Conservation (phyloP, 64 coral and sea anemone genomes). For the Montipora cactus region DNA sequence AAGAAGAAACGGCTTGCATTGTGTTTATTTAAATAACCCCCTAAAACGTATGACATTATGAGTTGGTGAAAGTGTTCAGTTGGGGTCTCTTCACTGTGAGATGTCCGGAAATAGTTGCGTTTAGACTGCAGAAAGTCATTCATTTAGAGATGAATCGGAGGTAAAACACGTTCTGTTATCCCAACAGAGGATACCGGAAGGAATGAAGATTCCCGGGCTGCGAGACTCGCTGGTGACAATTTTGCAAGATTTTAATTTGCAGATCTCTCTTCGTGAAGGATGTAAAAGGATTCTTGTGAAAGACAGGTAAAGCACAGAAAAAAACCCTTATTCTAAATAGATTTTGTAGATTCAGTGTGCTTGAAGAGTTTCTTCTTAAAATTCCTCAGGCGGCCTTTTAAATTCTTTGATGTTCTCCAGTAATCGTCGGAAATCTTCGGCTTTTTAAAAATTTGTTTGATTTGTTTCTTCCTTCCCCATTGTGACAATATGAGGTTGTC, state of each 20-base stretch:
- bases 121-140: neutral
- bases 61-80: too few species aligned
- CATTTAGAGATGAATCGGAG: neutral
- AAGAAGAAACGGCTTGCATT: too few species aligned
- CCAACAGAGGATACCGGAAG: conserved; percentile 84
- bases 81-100: too few species aligned
- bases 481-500: neutral
- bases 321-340: neutral
- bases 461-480: neutral
- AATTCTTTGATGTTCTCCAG: neutral
- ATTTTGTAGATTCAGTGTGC: too few species aligned
- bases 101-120: too few species aligned
- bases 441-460: neutral
- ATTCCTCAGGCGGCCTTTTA: neutral
- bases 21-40: too few species aligned
- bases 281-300: conserved; percentile 98
- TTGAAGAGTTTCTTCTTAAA: too few species aligned
- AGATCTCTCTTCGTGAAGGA: conserved; percentile 98
- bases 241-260: conserved; percentile 96
- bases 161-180: neutral
- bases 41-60: too few species aligned
- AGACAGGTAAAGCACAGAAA: conserved; percentile 73
- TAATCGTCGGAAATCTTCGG: neutral
- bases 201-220: conserved; percentile 92
- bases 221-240: conserved; percentile 98